Base-by-base conservation (phyloP, 2,797 vertebrate genomes). In the Siniperca undulata region DNA sequence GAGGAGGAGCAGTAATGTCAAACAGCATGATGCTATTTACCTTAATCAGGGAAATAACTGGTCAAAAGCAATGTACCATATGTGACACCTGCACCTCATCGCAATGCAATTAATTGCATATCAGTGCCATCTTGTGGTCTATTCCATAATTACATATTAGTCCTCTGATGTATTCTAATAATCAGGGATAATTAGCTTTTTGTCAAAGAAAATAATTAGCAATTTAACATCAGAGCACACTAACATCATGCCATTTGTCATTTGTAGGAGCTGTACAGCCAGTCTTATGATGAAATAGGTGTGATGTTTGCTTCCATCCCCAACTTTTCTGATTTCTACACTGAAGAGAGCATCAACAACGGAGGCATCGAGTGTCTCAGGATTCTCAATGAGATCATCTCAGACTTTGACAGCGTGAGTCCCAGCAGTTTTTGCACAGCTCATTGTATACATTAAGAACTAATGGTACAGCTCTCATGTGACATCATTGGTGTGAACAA, bases 301-400 rank as follows among this genome's bases (percentile, higher is more conserved):
- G 98, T 99, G 80, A 99, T 99, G 97, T 99, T 99, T 7, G 98
- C 98, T 11, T 99, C 98, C 14, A 97, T 99, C 74, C 98, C 98
- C 44, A 99, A 99, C 91, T 99, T 99, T 2, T 97, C 98, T 0
- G 98, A 99, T 90, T 99, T 99, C 95, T 99, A 99, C 93, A 99
- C 98, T 0, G 98, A 99, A 86, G 98, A 99, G 90, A 95, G 96
- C 91, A 98, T 99, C 93, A 99, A 99, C 90, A 99, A 99, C 0
- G 98, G 98, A 0, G 98, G 98, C 71, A 96, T 99, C 0, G 98
- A 99, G 88, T 99, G 98, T 89, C 95, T 99, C 72, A 94, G 98
- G 65, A 99, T 99, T 90, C 98, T 99, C 84, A 99, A 99, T 2
- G 98, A 99, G 94, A 99, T 99, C 74, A 99, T 99, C 95, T 99